Evolutionary conservation across 2,113 vertebrate species (phyloP).

Genomic region (Tautogolabrus adspersus): DNA sequence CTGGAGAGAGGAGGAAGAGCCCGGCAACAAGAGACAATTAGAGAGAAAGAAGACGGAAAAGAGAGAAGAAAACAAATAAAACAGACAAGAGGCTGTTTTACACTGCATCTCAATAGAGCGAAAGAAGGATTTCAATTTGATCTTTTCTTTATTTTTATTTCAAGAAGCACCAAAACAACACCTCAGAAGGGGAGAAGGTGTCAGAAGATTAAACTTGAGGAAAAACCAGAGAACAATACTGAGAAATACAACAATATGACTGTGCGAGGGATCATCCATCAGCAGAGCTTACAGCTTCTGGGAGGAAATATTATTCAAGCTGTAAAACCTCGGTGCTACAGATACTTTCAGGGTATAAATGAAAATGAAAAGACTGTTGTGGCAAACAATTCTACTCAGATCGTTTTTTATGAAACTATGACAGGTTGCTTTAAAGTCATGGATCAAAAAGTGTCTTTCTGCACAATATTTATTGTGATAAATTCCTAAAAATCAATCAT

Average conservation of each 20-base stretch:
- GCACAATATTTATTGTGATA: background rate
- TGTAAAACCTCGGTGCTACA: slow-evolving; percentile 19
- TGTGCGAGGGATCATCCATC: slow-evolving; percentile 30
- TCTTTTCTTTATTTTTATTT: slow-evolving; percentile 19
- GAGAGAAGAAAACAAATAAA: slow-evolving; percentile 74
- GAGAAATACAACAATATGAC: slow-evolving; percentile 18
- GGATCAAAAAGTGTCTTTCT: background rate
- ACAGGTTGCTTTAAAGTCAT: slow-evolving; percentile 1
- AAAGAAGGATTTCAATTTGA: slow-evolving; percentile 41
- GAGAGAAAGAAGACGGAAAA: slow-evolving; percentile 77
- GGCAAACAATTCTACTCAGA: slow-evolving; percentile 8
- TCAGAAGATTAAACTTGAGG: slow-evolving; percentile 31
- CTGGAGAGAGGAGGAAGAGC: slow-evolving; percentile 94
- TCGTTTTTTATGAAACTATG: slow-evolving; percentile 8
- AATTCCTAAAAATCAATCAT: background rate
- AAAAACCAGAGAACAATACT: slow-evolving; percentile 14
- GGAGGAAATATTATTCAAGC: slow-evolving; percentile 18
- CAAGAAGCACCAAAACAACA: slow-evolving; percentile 20
- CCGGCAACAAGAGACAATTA: slow-evolving; percentile 89
- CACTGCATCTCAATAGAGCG: slow-evolving; percentile 49
- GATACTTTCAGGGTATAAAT: slow-evolving; percentile 4
- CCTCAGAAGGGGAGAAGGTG: background rate
- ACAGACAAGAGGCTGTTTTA: slow-evolving; percentile 77
- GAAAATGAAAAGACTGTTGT: slow-evolving; percentile 1
- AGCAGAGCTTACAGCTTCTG: slow-evolving; percentile 13